Base-by-base conservation (phyloP, 2,797 vertebrate species). In the Mycteria americana region DNA sequence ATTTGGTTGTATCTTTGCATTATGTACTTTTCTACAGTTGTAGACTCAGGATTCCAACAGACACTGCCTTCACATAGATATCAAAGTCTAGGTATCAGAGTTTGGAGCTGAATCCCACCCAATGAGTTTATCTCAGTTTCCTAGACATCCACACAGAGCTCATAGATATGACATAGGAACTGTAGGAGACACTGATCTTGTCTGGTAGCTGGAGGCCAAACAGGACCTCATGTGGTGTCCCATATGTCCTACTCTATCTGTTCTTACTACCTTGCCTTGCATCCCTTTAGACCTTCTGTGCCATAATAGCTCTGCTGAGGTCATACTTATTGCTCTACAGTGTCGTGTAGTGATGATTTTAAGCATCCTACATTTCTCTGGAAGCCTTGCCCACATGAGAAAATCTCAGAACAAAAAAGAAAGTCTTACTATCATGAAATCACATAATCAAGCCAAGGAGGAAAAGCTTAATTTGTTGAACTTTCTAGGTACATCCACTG, bases 1-100 rank as follows among this genome's bases (percentile, higher is more conserved):
- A 65, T 18, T 76, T 69, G 24, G 22, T 21, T 73, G 16, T 15
- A 6, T 11, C 56, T 85, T 73, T 87, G 35, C 24, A 13, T 39
- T 46, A 31, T 13, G 6, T 23, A 27, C 0, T 0, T 84, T 60
- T 84, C 11, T 33, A 15, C 4, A 28, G 30, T 1, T 21, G 18
- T 11, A 73, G 24, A 43, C 33, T 62, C 0, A 3, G 18, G 30
- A 79, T 7, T 54, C 17, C 13, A 33, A 33, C 10, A 46, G 85
- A 10, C 7, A 2, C 6, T 62, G 24, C 8, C 35, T 65, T 60
- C 43, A 51, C 9, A 35, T n/a, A 37, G 60, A 14, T 28, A 10
- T 17, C 6, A 9, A 79, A 68, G 7, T 35, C 17, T 88, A 59
- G 7, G 18, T 39, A 7, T n/a, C 25, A 17, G 16, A 35, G 6